A percentile compares a stretch with the other conserved stretches of the same genome.
phyloP scores from a whole-genome alignment of 1,140 invertebrate species.

The fruit fly (Drosophila melanogaster) region Release_6_plus_ISO1_MT NT_037436.4:8331501-8332000 shows the following conservation, averaged over 20 bases:
- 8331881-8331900: conserved; percentile 80
- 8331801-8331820: conserved; percentile 31
- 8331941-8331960: conserved; percentile 15
- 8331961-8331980: conserved; percentile 50
- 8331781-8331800: conserved; percentile 31
- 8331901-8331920: conserved; percentile 78
- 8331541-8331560: conserved; percentile 16
- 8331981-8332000: conserved; percentile 78
- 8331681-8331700: conserved; percentile 53
- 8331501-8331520: conserved; percentile 1
- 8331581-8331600: conserved; percentile 33
- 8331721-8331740: conserved; percentile 21
- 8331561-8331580: conserved; percentile 32
- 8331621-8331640: conserved; percentile 19
- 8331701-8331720: conserved; percentile 31
- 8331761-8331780: conserved; percentile 74
- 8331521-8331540: conserved; percentile 58
- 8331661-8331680: conserved; percentile 64
- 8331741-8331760: conserved; percentile 63
- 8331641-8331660: conserved; percentile 71
- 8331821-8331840: conserved; percentile 19
- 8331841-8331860: conserved; percentile 80
- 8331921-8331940: conserved; percentile 82
- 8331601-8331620: conserved; percentile 75
- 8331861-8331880: conserved; percentile 72